These are phyloP conservation scores for Torymus tubicola DNA, from an alignment of 2,888 invertebrate genomes.

Conservation along the genomic window DNA sequence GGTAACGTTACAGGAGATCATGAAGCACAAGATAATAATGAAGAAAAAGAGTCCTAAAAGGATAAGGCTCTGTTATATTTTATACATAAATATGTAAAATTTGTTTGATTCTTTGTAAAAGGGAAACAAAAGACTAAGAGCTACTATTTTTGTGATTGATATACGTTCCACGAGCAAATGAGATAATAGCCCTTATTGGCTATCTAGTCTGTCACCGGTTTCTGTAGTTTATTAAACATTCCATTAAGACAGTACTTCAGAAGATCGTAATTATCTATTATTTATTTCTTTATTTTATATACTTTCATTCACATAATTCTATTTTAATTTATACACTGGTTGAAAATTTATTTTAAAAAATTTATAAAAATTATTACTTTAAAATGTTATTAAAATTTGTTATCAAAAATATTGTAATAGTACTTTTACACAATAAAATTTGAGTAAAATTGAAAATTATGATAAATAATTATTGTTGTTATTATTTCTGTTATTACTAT, in stretches of 20 bases:
- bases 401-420: constrained; percentile 49
- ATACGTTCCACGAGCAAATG: constrained; percentile 52
- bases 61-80: constrained; percentile 29
- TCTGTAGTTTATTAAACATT: constrained; percentile 52
- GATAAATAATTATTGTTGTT: constrained; percentile 28
- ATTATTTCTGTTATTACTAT: constrained; percentile 20
- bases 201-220: constrained; percentile 56
- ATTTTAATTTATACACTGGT: constrained; percentile 49
- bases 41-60: constrained; percentile 42
- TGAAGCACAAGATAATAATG: constrained; percentile 37
- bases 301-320: constrained; percentile 45
- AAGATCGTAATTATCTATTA: constrained; percentile 53
- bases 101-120: constrained; percentile 35
- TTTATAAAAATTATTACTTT: constrained; percentile 28
- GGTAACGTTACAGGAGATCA: constrained; percentile 54
- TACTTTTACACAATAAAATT: constrained; percentile 40
- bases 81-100: constrained; percentile 39
- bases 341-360: constrained; percentile 26
- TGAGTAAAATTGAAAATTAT: constrained; percentile 23
- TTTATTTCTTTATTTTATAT: constrained; percentile 53
- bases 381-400: constrained; percentile 23
- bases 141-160: constrained; percentile 56
- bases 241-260: constrained; percentile 52
- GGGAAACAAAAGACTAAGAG: constrained; percentile 39
- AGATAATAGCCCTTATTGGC: constrained; percentile 47